Evolutionary conservation across 2,888 invertebrate genomes (phyloP), one percentile per base, ranked within the genome.

Genomic region (Mongoloraphidia duomilia): DNA sequence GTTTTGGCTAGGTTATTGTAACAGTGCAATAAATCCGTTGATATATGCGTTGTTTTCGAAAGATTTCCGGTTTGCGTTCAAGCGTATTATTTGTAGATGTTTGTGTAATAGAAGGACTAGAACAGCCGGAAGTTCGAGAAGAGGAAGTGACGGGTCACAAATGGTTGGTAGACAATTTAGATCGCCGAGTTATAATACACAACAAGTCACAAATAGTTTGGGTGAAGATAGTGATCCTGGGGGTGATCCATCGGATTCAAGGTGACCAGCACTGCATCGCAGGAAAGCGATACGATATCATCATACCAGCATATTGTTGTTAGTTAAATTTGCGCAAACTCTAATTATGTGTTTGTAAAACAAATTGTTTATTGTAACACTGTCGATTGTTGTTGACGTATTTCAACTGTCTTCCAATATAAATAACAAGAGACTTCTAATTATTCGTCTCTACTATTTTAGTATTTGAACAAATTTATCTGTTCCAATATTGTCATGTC

Each of bases 1-100:
- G 14, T 95, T 96, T 71, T 97, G 96, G 95, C 75, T 97, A 53
- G 97, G 96, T 2, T 96, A 96, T 71, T 92, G 93, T 71, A 96
- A 96, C 68, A 92, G 92, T 1, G 95, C 94, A 5, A 85, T 95
- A 57, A 96, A 95, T 66, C 95, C 95, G 0, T 81, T 91, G 64
- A 92, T 95, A 55, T 95, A 95, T 67, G 94, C 93, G 6, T 74
- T 93, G 51, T 94, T 94, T 71, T 92, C 92, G 45, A 89, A 90
- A 67, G 94, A 95, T 70, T 95, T 94, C 70, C 80, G 94, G 52
- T 89, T 87, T 63, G 94, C 94, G 26, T 95, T 95, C 71, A 91
- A 91, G 68, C 81, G 85, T 57, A 90, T 95, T 57, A 84, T 94
- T 57, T 91, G 91, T 69, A 81, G 82, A 59, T 88, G 86, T 61